A percentile compares a stretch with the other conserved stretches of the same genome.
Evolutionary conservation across 2,888 invertebrate species (phyloP).

Genomic region (Pyrrhia umbra): DNA sequence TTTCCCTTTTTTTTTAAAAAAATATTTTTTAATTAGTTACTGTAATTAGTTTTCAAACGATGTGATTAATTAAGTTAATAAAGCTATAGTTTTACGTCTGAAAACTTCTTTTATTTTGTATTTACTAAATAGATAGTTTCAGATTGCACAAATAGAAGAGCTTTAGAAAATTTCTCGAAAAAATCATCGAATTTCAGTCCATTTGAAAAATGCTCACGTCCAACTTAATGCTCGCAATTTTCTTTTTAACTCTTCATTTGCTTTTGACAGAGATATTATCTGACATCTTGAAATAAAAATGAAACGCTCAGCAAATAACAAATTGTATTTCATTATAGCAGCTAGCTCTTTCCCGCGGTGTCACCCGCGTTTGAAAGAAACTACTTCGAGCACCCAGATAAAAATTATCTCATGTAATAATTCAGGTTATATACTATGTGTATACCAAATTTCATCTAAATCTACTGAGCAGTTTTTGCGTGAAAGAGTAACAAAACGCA

Average conservation of each 20-base stretch:
- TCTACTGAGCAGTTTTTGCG: too few species aligned
- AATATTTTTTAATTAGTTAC: too few species aligned
- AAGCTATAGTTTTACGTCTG: too few species aligned
- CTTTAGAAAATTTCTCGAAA: conserved; percentile 25
- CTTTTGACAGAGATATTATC: conserved; percentile 24
- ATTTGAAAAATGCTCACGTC: conserved; percentile 51
- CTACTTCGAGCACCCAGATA: not conserved
- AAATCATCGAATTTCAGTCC: conserved; percentile 23
- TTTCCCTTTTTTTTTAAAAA: too few species aligned
- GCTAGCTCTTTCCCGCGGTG: not conserved
- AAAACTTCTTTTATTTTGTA: too few species aligned
- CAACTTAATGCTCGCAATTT: conserved; percentile 39
- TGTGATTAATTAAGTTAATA: too few species aligned
- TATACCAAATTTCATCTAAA: too few species aligned
- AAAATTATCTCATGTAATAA: not conserved
- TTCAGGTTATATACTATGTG: not conserved
- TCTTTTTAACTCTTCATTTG: conserved; percentile 37
- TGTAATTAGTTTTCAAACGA: too few species aligned
- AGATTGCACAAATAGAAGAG: not conserved
- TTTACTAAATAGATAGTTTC: not conserved
- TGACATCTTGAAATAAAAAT: conserved; percentile 17
- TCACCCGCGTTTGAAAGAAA: not conserved
- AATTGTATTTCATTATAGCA: not conserved
- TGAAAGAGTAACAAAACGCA: too few species aligned
- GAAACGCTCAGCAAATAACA: not conserved